Evolutionary conservation across 30 jellyfish, hydroid and myxozoan species (phyloP).

Genomic region (Phacellophora camtschatica): DNA sequence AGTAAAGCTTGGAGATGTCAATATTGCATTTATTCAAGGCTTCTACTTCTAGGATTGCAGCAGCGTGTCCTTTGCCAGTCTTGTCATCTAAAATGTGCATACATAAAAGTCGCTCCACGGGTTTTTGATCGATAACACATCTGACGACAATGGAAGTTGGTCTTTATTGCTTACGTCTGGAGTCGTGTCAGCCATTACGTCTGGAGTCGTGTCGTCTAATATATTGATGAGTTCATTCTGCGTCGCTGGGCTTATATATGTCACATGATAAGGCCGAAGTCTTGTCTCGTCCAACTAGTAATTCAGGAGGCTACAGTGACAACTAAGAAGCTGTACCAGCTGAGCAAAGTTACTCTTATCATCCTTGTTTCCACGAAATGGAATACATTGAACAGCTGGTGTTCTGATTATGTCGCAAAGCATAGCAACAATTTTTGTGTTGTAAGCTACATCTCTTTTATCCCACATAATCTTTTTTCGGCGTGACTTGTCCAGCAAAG

Average conservation of each 20-base stretch:
- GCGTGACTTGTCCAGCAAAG: conserved; percentile 28
- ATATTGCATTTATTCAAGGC: conserved; percentile 41
- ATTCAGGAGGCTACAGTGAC: background rate
- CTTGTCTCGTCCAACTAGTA: background rate
- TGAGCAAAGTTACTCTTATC: background rate
- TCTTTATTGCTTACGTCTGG: conserved; percentile 39
- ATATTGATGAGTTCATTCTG: conserved; percentile 11
- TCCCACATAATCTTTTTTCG: background rate
- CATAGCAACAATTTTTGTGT: conserved; percentile 11
- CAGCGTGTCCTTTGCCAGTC: conserved; percentile 48
- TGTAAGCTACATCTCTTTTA: conserved; percentile 10
- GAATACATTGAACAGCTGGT: conserved; percentile 11
- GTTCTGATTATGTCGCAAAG: conserved; percentile 1
- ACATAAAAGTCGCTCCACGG: conserved; percentile 32
- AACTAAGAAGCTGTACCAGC: conserved; percentile 4
- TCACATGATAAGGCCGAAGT: background rate
- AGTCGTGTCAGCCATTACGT: conserved; percentile 44
- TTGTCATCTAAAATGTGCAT: background rate
- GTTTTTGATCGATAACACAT: conserved; percentile 20
- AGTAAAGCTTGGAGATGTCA: conserved; percentile 18
- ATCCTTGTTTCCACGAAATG: conserved; percentile 3
- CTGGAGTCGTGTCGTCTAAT: background rate
- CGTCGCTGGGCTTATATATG: conserved; percentile 13
- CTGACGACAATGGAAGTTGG: conserved; percentile 42
- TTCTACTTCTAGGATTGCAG: conserved; percentile 19